These are phyloP conservation scores for Gambusia holbrooki DNA, from an alignment of 2,113 vertebrate species.

Conservation along the genomic window DNA sequence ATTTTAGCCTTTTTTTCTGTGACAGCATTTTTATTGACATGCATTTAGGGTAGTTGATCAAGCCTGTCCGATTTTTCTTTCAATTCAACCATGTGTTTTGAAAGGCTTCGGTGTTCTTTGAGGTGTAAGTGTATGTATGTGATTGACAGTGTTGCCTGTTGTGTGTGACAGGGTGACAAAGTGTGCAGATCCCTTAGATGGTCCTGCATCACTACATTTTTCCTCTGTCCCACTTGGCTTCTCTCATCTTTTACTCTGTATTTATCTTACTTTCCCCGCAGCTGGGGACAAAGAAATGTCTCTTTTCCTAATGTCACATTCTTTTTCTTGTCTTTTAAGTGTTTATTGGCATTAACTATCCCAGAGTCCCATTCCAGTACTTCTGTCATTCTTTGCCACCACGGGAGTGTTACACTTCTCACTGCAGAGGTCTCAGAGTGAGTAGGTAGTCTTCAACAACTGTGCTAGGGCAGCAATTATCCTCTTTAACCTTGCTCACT, in stretches of 20 bases:
- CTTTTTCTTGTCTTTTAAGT: conserved; percentile 41
- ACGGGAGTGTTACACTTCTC: conserved; percentile 37
- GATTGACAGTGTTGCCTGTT: conserved; percentile 55
- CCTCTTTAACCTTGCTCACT: conserved; percentile 3
- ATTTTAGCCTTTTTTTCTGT: too few relatives aligned
- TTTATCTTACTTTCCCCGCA: conserved; percentile 49
- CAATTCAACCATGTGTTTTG: neutral
- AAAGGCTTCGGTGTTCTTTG: conserved; percentile 5
- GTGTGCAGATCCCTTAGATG: conserved; percentile 51
- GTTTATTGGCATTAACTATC: conserved; percentile 37
- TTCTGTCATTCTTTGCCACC: conserved; percentile 23
- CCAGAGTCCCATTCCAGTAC: conserved; percentile 21
- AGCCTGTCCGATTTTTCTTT: neutral
- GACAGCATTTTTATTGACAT: neutral
- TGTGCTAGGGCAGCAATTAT: neutral
- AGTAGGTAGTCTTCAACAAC: conserved; percentile 16
- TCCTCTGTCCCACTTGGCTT: conserved; percentile 37
- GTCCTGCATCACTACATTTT: conserved; percentile 45
- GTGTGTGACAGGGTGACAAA: conserved; percentile 63
- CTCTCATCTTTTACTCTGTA: conserved; percentile 39
- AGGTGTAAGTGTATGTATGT: conserved; percentile 16
- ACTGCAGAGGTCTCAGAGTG: conserved; percentile 52
- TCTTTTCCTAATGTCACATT: conserved; percentile 38
- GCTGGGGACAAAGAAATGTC: conserved; percentile 37
- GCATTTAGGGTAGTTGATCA: neutral